A percentile compares a stretch with the other conserved stretches of the same genome.
These are phyloP conservation scores for Harpalus rufipes DNA, from an alignment of 2,888 invertebrate species.

Conservation along the genomic window DNA sequence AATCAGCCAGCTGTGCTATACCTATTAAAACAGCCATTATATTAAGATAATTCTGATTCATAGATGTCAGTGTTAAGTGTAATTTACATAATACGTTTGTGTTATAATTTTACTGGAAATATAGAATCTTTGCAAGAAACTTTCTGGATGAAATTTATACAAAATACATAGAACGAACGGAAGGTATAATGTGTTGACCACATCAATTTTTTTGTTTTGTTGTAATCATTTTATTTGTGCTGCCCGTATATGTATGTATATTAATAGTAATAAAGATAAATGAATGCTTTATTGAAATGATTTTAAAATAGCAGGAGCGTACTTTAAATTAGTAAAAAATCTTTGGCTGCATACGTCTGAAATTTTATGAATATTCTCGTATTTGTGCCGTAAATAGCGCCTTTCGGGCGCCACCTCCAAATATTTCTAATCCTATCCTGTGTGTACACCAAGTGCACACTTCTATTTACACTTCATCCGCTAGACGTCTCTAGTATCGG, in stretches of 20 bases:
- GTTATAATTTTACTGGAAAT: too few relatives aligned
- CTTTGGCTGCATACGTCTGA: not conserved
- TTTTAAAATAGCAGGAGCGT: not conserved
- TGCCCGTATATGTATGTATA: not conserved
- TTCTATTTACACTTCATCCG: slow-evolving; percentile 5
- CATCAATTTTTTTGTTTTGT: not conserved
- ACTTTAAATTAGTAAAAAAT: not conserved
- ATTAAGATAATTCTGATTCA: too few relatives aligned
- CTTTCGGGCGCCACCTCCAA: too few relatives aligned
- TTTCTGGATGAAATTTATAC: too few relatives aligned
- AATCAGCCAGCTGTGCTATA: too few relatives aligned
- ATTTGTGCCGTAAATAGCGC: not conserved
- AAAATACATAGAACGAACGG: too few relatives aligned
- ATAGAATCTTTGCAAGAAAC: too few relatives aligned
- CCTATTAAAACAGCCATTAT: too few relatives aligned
- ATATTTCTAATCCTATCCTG: not conserved
- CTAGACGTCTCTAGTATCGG: slow-evolving; percentile 1
- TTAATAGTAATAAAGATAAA: not conserved
- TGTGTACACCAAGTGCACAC: not conserved
- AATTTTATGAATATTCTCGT: not conserved
- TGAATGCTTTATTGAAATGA: not conserved
- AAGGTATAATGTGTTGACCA: too few relatives aligned
- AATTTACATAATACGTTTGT: too few relatives aligned
- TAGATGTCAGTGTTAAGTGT: too few relatives aligned
- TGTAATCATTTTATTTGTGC: not conserved